Percentiles rank a stretch among this genome's conserved stretches.
These are phyloP conservation scores for Hypotaenidia philippensis DNA, from an alignment of 2,797 vertebrate species.

Conservation along the genomic window DNA sequence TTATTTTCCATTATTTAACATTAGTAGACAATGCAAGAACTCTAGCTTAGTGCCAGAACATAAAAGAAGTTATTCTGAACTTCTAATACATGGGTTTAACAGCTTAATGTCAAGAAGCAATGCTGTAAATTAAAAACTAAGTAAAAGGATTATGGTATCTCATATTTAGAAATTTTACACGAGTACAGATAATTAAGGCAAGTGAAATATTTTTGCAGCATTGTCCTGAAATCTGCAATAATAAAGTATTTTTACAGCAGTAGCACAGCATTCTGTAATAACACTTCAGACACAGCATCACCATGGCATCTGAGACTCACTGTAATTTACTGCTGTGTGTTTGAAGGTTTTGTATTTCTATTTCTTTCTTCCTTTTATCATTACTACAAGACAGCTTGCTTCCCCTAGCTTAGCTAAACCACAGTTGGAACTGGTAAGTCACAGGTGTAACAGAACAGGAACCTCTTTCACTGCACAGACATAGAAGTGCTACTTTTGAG, in stretches of 20 bases:
- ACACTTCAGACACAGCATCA: background rate
- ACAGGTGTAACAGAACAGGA: background rate
- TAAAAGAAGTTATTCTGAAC: conserved; percentile 69
- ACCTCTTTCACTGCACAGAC: background rate
- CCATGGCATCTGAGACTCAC: background rate
- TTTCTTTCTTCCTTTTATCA: background rate
- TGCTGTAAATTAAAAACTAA: conserved; percentile 63
- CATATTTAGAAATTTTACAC: background rate
- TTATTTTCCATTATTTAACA: conserved; percentile 78
- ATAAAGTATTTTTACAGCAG: background rate
- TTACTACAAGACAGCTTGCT: background rate
- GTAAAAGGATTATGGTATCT: conserved; percentile 29
- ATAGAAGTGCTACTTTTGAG: background rate
- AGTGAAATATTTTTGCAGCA: background rate
- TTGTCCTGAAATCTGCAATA: background rate
- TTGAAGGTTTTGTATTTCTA: background rate
- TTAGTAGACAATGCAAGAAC: conserved; percentile 69
- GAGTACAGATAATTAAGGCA: conserved; percentile 8
- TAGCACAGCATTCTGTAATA: background rate
- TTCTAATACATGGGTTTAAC: conserved; percentile 62
- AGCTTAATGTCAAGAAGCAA: conserved; percentile 62
- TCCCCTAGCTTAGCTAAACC: background rate
- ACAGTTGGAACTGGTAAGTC: background rate
- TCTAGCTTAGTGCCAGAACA: conserved; percentile 51
- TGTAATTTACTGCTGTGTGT: background rate